phyloP scores from a whole-genome alignment of 2,888 invertebrate species.

The Megalurothrips usitatus region DNA sequence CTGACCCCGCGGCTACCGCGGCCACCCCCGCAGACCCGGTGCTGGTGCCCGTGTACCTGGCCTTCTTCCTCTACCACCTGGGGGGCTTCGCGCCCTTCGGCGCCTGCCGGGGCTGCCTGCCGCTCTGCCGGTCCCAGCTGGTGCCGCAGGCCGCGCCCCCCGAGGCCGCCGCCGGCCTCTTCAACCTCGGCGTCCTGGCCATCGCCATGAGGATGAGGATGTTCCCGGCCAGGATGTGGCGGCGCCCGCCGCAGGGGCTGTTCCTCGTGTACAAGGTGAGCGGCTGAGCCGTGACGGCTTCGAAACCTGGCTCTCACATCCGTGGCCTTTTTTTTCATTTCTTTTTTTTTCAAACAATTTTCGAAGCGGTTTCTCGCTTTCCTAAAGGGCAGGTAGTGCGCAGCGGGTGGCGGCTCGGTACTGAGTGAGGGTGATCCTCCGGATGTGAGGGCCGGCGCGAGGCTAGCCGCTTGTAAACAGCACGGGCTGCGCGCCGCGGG shows the following conservation, averaged over 20 bases:
- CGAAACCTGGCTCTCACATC: no score
- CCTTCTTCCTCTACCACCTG: constrained; percentile 11
- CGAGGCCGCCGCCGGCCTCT: constrained; percentile 6
- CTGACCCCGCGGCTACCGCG: neutral
- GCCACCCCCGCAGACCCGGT: neutral
- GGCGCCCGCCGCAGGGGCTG: neutral
- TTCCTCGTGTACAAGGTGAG: constrained; percentile 18
- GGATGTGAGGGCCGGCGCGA: no score
- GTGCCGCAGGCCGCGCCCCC: neutral
- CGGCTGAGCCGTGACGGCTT: no score
- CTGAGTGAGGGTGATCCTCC: no score
- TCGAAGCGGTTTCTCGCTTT: no score
- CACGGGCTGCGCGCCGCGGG: no score
- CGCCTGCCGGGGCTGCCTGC: constrained; percentile 11
- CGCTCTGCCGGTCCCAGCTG: constrained; percentile 15
- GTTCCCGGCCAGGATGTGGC: constrained; percentile 11
- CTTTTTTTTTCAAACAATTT: no score
- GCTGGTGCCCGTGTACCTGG: constrained; percentile 16
- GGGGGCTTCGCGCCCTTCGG: neutral
- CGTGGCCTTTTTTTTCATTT: no score
- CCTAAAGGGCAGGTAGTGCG: no score
- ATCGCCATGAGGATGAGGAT: constrained; percentile 7
- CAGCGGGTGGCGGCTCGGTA: no score
- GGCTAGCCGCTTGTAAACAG: no score
- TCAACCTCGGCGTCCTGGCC: constrained; percentile 14